Evolutionary conservation across 2,888 invertebrate genomes (phyloP), one percentile per base, ranked within the genome.

Genomic region (Epinotia brunnichana): DNA sequence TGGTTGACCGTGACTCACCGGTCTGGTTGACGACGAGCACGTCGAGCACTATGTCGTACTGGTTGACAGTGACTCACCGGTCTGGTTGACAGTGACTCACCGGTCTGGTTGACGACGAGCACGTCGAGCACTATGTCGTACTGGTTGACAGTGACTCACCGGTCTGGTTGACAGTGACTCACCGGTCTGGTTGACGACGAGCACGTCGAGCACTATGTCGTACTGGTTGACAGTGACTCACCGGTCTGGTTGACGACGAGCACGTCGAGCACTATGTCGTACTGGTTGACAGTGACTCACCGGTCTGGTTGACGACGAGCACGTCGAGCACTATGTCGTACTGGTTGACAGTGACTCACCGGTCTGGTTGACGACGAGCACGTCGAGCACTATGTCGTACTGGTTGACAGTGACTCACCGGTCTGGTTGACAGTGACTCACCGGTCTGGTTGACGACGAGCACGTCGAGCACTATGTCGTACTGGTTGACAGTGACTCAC

Each of bases 111-210:
- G 39, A 99, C 99, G 77, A 99, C 96, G 35, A 99, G 95, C 54
- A 99, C 99, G 90, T 99, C 99, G 57, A 99, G 94, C 59, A 99
- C 99, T 81, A 99, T 99, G 88, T 99, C 99, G 92, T 99, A 99
- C 87, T 99, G 99, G 91, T 99, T 99, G 79, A 99, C 99, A n/a
- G n/a, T n/a, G n/a, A n/a, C n/a, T n/a, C n/a, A n/a, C n/a, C n/a
- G n/a, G n/a, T n/a, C n/a, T n/a, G n/a, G n/a, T n/a, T 99, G 79
- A 99, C 99, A 88, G 99, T 98, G n/a, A 83, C 89, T 82, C 74
- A 95, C 95, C 96, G 15, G 99, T 99, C 94, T 99, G 99, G 92
- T 99, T 99, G 39, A 99, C 99, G 77, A 99, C 96, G 35, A 99
- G 95, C 54, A 99, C 99, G 90, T 99, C 99, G 57, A 99, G 94